Percentiles rank a stretch among this genome's conserved stretches.
phyloP scores from a whole-genome alignment of 2,113 vertebrate genomes.

The Mastomys coucha region DNA sequence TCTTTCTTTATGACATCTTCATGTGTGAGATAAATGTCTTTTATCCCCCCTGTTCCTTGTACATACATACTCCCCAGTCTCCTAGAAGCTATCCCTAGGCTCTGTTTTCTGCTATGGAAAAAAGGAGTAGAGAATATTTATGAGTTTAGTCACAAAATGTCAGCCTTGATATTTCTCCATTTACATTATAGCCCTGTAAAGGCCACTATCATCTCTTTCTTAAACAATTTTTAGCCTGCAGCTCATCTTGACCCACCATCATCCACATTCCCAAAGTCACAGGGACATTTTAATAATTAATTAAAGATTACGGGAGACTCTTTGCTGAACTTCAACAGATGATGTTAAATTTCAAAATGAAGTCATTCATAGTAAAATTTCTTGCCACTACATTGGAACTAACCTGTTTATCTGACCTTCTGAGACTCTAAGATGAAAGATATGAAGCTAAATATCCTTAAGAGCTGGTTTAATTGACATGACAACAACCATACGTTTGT shows the following conservation, averaged over 20 bases:
- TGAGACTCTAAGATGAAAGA: neutral
- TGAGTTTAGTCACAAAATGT: neutral
- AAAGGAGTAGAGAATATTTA: neutral
- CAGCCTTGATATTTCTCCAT: neutral
- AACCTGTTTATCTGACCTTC: neutral
- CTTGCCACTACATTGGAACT: neutral
- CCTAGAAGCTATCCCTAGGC: neutral
- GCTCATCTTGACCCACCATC: neutral
- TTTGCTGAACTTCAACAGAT: neutral
- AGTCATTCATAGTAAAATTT: neutral
- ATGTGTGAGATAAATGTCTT: too few relatives aligned
- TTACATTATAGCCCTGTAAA: neutral
- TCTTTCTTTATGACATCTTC: neutral
- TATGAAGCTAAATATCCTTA: neutral
- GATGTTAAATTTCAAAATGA: neutral
- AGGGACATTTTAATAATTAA: neutral
- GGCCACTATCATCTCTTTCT: neutral
- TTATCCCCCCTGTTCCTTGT: neutral
- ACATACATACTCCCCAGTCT: neutral
- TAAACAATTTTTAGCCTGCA: neutral
- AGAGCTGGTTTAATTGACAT: neutral
- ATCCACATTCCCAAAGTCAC: neutral
- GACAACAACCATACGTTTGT: too few relatives aligned
- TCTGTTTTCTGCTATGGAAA: neutral
- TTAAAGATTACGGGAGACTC: neutral